These are phyloP conservation scores for Botia kubotai DNA, from an alignment of 2,797 vertebrate species.

Conservation along the genomic window DNA sequence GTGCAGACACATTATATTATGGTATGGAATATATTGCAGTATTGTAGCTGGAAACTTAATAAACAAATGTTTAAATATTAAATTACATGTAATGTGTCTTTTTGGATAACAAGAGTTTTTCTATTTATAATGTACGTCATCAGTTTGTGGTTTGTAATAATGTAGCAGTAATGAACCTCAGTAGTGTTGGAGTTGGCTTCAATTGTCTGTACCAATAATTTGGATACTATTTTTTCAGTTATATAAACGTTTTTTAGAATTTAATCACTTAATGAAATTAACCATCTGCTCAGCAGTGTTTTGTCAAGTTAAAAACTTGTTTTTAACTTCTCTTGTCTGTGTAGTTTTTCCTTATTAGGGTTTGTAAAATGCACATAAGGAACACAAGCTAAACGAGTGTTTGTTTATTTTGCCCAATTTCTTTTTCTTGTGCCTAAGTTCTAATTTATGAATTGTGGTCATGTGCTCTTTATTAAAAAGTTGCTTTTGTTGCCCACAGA, in stretches of 20 bases:
- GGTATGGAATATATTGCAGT: no score
- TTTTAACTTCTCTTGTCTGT: no score
- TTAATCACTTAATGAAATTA: no score
- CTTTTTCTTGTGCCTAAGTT: no score
- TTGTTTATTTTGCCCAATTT: not conserved
- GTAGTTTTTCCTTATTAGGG: not conserved
- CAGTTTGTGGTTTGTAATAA: not conserved
- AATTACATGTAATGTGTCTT: no score
- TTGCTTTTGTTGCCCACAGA: conserved; percentile 61
- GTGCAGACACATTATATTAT: not conserved
- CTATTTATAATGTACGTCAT: not conserved
- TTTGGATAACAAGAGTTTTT: not conserved
- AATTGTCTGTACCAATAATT: no score
- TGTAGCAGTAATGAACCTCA: not conserved
- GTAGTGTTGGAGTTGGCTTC: not conserved
- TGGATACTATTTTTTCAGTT: no score
- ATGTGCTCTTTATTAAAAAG: not conserved
- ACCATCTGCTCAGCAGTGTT: no score
- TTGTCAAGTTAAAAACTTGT: no score
- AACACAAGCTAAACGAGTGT: not conserved
- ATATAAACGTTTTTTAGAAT: no score
- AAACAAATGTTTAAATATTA: not conserved
- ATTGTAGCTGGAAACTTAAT: not conserved
- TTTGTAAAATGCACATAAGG: not conserved
- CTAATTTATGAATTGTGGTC: not conserved